Percentiles rank a stretch among this genome's conserved stretches.
These are phyloP conservation scores for Macrosiphum euphorbiae DNA, from an alignment of 2,888 invertebrate species.

Conservation along the genomic window DNA sequence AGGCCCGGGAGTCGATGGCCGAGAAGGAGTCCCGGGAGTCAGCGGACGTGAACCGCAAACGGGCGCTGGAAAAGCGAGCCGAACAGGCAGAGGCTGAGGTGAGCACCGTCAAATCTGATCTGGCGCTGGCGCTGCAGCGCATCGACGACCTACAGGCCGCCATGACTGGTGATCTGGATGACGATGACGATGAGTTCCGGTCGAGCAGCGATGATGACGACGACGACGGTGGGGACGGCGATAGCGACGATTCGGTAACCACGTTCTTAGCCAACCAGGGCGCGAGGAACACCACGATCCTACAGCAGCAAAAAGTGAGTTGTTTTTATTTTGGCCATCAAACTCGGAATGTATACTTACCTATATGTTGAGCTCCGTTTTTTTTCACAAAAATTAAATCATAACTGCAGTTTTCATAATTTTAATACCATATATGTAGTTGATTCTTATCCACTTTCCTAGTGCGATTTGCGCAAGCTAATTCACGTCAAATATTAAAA, in stretches of 20 bases:
- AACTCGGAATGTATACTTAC: not conserved
- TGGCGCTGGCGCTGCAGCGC: conserved; percentile 87
- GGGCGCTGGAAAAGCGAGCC: conserved; percentile 82
- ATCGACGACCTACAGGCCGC: conserved; percentile 94
- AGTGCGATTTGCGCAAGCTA: not conserved
- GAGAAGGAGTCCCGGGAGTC: conserved; percentile 80
- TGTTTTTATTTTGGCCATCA: not conserved
- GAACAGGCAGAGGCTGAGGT: conserved; percentile 81
- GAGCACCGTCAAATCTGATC: conserved; percentile 82
- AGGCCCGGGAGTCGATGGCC: conserved; percentile 84
- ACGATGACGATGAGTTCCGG: conserved; percentile 74
- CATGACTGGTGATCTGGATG: conserved; percentile 85
- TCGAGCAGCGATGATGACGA: conserved; percentile 71
- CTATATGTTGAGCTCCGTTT: not conserved
- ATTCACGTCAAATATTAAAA: not conserved
- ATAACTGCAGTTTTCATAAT: not conserved
- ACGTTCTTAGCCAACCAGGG: conserved; percentile 57
- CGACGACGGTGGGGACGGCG: conserved; percentile 70
- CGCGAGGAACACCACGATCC: conserved; percentile 35
- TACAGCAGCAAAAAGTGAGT: conserved; percentile 60
- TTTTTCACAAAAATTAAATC: not conserved
- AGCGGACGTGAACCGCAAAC: conserved; percentile 80
- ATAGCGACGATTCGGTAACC: conserved; percentile 73
- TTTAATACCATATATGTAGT: not conserved
- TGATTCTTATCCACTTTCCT: not conserved